These are phyloP conservation scores for Daktulosphaira vitifoliae DNA, from an alignment of 1,140 invertebrate species.

Conservation along the genomic window DNA sequence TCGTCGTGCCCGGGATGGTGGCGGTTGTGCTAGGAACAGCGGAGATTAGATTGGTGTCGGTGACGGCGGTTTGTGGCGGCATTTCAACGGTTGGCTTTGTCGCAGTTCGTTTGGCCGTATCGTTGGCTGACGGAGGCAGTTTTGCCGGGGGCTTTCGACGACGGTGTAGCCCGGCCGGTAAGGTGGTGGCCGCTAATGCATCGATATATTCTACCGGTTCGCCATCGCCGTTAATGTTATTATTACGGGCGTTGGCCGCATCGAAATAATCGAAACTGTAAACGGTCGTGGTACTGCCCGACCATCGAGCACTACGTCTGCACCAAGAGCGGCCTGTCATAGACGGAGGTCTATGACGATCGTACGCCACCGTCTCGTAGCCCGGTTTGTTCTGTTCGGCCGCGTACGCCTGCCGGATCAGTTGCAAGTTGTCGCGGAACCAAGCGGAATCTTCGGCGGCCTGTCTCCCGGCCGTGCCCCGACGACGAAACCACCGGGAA, in stretches of 20 bases:
- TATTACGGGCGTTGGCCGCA: neutral
- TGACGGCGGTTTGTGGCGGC: neutral
- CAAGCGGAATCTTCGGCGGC: neutral
- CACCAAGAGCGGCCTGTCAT: neutral
- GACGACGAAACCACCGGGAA: neutral
- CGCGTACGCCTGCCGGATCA: neutral
- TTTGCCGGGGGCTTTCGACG: neutral
- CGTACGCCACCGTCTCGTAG: neutral
- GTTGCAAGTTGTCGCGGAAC: constrained; percentile 22
- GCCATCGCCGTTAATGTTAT: neutral
- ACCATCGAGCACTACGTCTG: neutral
- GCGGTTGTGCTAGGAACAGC: neutral
- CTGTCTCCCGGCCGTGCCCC: neutral
- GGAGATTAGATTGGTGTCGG: too few relatives aligned
- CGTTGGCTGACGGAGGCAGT: neutral
- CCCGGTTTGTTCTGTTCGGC: neutral
- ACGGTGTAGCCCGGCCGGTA: neutral
- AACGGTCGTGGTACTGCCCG: constrained; percentile 25
- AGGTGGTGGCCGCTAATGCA: neutral
- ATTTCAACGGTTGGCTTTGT: neutral
- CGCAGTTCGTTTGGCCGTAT: neutral
- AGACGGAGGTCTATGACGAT: neutral
- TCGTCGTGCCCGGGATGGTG: neutral
- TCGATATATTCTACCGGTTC: constrained; percentile 2
- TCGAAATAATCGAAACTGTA: constrained; percentile 24